phyloP scores from a whole-genome alignment of 2,888 invertebrate genomes.

The Crossocerus cetratus region DNA sequence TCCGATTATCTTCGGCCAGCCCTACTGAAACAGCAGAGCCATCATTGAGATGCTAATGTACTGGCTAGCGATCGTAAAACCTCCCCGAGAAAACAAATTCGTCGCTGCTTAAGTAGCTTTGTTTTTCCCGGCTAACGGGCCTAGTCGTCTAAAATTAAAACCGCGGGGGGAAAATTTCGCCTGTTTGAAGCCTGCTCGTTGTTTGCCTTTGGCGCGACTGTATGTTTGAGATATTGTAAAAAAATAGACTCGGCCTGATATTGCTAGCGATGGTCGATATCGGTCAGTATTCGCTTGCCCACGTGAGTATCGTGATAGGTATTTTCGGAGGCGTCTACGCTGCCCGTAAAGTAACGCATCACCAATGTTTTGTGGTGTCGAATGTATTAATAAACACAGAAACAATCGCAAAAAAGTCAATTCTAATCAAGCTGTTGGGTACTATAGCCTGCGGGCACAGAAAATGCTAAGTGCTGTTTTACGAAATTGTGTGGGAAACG shows the following conservation, averaged over 20 bases:
- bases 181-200: constrained; percentile 1
- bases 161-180: neutral
- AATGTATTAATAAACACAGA: no score
- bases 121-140: neutral
- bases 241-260: constrained; percentile 4
- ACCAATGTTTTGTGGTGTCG: no score
- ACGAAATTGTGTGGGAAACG: no score
- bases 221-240: neutral
- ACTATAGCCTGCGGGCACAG: no score
- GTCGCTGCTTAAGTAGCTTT: neutral
- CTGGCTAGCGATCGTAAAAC: constrained; percentile 10
- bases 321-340: no score
- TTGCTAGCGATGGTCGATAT: no score
- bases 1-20: constrained; percentile 72
- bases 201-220: constrained; percentile 1
- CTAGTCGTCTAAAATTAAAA: constrained; percentile 26
- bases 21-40: constrained; percentile 66
- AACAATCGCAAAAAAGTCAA: no score
- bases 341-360: no score
- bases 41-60: constrained; percentile 3
- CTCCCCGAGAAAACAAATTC: constrained; percentile 19
- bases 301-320: no score
- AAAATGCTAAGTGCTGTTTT: no score
- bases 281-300: no score
- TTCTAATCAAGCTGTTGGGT: no score